Conservation (phyloP, 2,113 vertebrate genomes). For the Trematomus loennbergii region DNA sequence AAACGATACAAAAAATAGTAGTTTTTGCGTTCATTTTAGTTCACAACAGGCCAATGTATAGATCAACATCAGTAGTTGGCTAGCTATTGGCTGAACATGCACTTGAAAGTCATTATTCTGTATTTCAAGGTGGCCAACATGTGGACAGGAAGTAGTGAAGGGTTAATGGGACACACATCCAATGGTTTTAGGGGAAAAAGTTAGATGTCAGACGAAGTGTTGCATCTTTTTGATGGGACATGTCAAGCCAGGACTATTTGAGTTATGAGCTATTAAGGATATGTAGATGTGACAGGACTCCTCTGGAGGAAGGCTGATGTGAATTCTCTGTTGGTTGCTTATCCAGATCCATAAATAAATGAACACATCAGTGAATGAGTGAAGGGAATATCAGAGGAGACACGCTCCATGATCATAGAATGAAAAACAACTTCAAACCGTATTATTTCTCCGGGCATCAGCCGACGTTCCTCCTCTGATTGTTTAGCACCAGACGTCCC, state of each 20-base stretch:
- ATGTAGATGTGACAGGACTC: conserved; percentile 83
- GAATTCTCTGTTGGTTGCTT: conserved; percentile 73
- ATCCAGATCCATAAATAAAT: conserved; percentile 82
- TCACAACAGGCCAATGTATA: background rate
- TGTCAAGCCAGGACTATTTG: conserved; percentile 74
- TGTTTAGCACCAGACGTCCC: conserved; percentile 57
- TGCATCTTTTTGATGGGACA: conserved; percentile 72
- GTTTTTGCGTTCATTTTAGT: background rate
- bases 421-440: conserved; percentile 60
- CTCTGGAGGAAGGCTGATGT: conserved; percentile 73
- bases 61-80: background rate
- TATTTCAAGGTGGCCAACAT: background rate
- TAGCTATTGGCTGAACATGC: background rate
- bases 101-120: conserved; percentile 10
- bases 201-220: conserved; percentile 67
- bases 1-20: background rate
- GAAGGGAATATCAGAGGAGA: conserved; percentile 76
- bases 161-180: conserved; percentile 47
- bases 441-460: conserved; percentile 30
- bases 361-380: conserved; percentile 73
- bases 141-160: conserved; percentile 1
- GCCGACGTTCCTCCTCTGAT: conserved; percentile 21
- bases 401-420: conserved; percentile 66
- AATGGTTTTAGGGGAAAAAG: conserved; percentile 62
- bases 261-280: conserved; percentile 83